Conservation (phyloP, 2,797 vertebrate species). For the Xyrichtys novacula region DNA sequence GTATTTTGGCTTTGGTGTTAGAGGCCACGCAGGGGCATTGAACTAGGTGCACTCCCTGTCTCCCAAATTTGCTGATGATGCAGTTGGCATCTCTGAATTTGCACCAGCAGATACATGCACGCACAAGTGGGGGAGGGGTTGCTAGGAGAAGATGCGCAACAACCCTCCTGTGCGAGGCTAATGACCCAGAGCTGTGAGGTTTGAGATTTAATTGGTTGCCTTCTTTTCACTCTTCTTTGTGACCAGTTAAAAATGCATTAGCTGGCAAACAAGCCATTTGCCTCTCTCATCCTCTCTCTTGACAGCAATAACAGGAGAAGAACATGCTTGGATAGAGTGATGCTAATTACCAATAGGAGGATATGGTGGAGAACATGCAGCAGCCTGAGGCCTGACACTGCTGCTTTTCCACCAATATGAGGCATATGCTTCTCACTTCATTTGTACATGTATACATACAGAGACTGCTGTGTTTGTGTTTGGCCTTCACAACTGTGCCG, state of each 20-base stretch:
- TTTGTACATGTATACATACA: constrained; percentile 22
- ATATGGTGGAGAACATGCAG: constrained; percentile 3
- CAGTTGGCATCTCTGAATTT: constrained; percentile 45
- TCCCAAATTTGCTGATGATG: constrained; percentile 65
- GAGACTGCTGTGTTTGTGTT: constrained; percentile 15
- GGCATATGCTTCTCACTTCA: constrained; percentile 5
- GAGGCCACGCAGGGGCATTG: constrained; percentile 14
- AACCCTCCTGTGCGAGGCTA: constrained; percentile 31
- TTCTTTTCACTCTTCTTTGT: constrained; percentile 43
- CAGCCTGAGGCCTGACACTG: constrained; percentile 9
- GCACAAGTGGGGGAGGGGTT: constrained; percentile 47
- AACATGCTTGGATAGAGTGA: constrained; percentile 28
- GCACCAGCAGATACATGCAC: constrained; percentile 17
- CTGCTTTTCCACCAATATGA: constrained; percentile 27
- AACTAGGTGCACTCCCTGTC: constrained; percentile 33
- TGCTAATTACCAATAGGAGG: constrained; percentile 51
- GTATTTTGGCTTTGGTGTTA: constrained; percentile 12
- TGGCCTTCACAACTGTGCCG: constrained; percentile 18
- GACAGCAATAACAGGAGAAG: constrained; percentile 43
- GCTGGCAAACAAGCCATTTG: constrained; percentile 50
- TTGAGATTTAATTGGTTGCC: constrained; percentile 43
- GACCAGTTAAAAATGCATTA: constrained; percentile 57
- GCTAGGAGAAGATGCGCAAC: constrained; percentile 45
- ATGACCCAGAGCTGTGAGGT: constrained; percentile 49
- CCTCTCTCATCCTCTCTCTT: constrained; percentile 18